Evolutionary conservation across 2,797 vertebrate genomes (phyloP).

Genomic region (Oreonectes daqikongensis): DNA sequence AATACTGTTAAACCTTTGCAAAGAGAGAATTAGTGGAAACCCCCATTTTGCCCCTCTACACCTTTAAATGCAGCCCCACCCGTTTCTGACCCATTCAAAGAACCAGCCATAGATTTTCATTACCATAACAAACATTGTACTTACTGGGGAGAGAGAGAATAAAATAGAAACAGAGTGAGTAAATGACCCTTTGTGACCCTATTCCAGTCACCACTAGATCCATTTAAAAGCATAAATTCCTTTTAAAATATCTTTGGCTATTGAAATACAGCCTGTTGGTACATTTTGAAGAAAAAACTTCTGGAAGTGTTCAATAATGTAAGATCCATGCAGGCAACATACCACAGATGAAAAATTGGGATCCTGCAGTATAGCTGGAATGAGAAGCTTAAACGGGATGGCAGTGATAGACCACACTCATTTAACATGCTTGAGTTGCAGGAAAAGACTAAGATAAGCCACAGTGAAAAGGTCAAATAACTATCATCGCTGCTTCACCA

Average conservation of each 20-base stretch:
- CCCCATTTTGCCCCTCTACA: not conserved
- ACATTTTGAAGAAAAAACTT: not conserved
- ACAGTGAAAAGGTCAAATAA: conserved; percentile 63
- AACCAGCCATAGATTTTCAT: conserved; percentile 66
- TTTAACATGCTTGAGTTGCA: conserved; percentile 43
- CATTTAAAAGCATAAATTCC: conserved; percentile 47
- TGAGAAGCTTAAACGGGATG: conserved; percentile 6
- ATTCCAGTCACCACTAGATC: conserved; percentile 62
- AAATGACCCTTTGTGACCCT: conserved; percentile 55
- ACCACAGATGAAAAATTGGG: not conserved
- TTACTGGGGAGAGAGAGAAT: conserved; percentile 63
- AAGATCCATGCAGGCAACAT: not conserved
- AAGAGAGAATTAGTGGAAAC: too few relatives aligned
- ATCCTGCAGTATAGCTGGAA: conserved; percentile 8
- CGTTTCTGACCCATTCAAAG: conserved; percentile 37
- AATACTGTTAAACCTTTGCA: too few relatives aligned
- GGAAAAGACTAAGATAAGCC: conserved; percentile 55
- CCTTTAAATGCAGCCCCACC: conserved; percentile 37
- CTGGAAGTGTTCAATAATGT: not conserved
- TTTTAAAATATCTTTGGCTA: conserved; percentile 21
- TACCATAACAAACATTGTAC: conserved; percentile 78
- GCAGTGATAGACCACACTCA: conserved; percentile 20
- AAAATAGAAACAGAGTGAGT: conserved; percentile 55
- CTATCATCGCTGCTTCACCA: conserved; percentile 50
- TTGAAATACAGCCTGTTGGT: conserved; percentile 8